Evolutionary conservation across 2,888 invertebrate species (phyloP), one percentile per base, ranked within the genome.

Genomic region (Microchrysa polita): DNA sequence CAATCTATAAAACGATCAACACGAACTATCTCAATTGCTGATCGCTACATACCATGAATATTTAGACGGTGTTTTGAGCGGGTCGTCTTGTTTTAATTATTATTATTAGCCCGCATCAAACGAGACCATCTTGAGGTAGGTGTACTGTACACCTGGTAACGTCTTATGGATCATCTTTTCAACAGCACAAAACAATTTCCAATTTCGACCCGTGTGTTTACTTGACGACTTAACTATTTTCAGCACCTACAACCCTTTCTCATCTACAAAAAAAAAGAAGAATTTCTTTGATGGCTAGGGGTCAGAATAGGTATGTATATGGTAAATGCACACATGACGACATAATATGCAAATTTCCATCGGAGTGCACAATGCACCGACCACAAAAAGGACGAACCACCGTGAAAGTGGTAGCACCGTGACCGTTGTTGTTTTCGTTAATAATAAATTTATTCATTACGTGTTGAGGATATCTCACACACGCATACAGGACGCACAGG

Each of bases 361-460:
- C 42, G 27, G 27, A 34, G 4, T 61, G 61, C 27, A 23, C 16
- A 40, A 40, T 44, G 48, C 22, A 55, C 69, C 40, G 27, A 55
- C 40, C 34, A 55, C 18, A 69, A 34, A 10, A 22, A 57, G 67
- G 27, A 34, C 27, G 27, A 34, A 34, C 27, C n/a, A n/a, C n/a
- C 55, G 55, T 69, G 55, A 55, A 55, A 65, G 48, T 65, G 65
- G 44, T 65, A 20, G 22, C 22, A 20, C 20, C 44, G 40, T 27
- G 65, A 57, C n/a, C 57, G 20, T 5, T 42, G 9, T 27, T 42
- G 14, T 16, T 57, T 69, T 34, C 55, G 1, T 55, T n/a, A n/a
- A n/a, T n/a, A n/a, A n/a, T n/a, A n/a, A 69, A 69, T 69, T 69
- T 69, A 69, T 69, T 69, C 69, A 34, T 69, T 55, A 65, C 48